These are phyloP conservation scores for Pterophyllum scalare DNA, from an alignment of 2,113 vertebrate genomes.

Conservation along the genomic window DNA sequence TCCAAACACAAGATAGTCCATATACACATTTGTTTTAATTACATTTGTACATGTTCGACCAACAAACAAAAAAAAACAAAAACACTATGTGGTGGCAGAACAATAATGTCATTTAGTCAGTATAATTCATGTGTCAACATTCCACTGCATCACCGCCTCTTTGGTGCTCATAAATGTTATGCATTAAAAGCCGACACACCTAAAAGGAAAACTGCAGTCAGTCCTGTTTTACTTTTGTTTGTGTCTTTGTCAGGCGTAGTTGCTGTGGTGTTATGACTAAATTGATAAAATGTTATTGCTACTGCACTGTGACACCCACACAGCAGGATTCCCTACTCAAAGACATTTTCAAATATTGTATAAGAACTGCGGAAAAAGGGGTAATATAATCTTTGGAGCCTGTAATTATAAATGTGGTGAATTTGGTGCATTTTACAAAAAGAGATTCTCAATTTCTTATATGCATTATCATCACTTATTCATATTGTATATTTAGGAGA, in stretches of 20 bases:
- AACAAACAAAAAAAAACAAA: not conserved
- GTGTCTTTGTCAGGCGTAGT: not conserved
- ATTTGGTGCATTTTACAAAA: not conserved
- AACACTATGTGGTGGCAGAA: not conserved
- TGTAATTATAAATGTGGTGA: not conserved
- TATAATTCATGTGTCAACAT: not conserved
- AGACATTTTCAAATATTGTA: not conserved
- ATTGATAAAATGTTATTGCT: not conserved
- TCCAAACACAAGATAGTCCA: no score
- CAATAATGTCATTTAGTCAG: not conserved
- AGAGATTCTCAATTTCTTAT: fast-evolving
- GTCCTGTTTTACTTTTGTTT: not conserved
- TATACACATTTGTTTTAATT: not conserved
- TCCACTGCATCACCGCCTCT: not conserved
- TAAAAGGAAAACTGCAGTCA: not conserved
- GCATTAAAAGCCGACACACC: not conserved
- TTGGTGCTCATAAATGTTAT: not conserved
- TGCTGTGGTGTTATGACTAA: not conserved
- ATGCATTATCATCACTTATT: not conserved
- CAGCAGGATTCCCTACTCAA: not conserved
- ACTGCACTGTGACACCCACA: not conserved
- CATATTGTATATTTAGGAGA: not conserved
- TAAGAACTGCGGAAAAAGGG: not conserved
- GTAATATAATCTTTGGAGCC: not conserved
- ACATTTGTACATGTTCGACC: not conserved